These are phyloP conservation scores for Podarcis cretensis DNA, from an alignment of 2,113 vertebrate genomes.

Conservation along the genomic window DNA sequence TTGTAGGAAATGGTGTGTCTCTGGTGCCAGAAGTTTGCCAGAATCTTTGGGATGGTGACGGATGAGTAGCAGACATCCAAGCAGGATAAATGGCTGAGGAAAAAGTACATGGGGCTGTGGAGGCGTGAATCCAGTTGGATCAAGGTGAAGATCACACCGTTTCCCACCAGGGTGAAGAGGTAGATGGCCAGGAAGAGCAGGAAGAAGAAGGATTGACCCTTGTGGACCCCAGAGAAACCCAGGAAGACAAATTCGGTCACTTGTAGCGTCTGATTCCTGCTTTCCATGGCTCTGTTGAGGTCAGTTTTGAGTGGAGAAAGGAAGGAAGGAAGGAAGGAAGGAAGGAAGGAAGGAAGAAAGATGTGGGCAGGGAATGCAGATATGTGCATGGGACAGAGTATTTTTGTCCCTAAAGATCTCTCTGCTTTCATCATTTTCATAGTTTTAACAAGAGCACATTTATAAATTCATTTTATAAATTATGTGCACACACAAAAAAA, in stretches of 20 bases:
- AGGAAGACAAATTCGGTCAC: slow-evolving; percentile 27
- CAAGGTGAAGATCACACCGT: background rate
- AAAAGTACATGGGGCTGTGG: slow-evolving; percentile 63
- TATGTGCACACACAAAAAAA: no score
- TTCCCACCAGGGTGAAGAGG: slow-evolving; percentile 33
- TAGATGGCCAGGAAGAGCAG: slow-evolving; percentile 41
- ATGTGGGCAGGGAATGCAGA: no score
- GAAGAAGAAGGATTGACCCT: background rate
- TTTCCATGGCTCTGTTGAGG: background rate
- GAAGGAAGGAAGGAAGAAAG: background rate
- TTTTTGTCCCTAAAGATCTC: no score
- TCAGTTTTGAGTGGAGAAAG: background rate
- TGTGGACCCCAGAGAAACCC: slow-evolving; percentile 9
- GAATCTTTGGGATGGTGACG: slow-evolving; percentile 41
- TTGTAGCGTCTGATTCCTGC: slow-evolving; percentile 26
- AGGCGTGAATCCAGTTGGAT: slow-evolving; percentile 35
- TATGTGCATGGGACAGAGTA: background rate
- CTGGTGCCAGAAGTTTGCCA: background rate
- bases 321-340: no score
- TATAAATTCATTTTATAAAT: no score
- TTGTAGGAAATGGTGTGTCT: background rate
- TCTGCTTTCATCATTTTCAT: no score
- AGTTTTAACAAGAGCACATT: no score
- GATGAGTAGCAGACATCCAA: slow-evolving; percentile 51
- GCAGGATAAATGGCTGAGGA: slow-evolving; percentile 57